phyloP scores from a whole-genome alignment of 2,797 vertebrate species.

The Mormyrops attenuatus region DNA sequence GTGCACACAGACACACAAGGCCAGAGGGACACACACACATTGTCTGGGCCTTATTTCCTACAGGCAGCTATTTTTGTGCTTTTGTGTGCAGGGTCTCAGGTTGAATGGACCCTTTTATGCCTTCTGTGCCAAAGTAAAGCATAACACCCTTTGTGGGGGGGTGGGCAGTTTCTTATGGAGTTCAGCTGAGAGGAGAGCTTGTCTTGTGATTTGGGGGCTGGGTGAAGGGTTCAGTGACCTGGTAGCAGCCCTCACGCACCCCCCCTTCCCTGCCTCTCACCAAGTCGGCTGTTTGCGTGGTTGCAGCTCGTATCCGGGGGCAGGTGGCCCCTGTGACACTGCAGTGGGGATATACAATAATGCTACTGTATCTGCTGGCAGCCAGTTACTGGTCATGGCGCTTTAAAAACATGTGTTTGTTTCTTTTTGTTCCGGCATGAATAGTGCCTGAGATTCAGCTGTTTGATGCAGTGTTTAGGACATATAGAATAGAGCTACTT shows the following conservation, averaged over 20 bases:
- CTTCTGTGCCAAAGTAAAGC: conserved; percentile 12
- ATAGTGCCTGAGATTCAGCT: neutral
- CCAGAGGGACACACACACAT: neutral
- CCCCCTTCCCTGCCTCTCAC: neutral
- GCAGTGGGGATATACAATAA: neutral
- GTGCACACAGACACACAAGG: neutral
- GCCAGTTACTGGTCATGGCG: neutral
- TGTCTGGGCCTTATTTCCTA: neutral
- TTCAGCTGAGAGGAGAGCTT: conserved; percentile 20
- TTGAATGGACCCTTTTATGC: conserved; percentile 4
- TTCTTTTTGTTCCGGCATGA: neutral
- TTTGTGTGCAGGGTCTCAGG: neutral
- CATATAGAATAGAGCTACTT: neutral
- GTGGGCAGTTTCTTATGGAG: conserved; percentile 16
- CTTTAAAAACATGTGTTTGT: neutral
- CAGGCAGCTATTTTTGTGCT: neutral
- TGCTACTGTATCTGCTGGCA: neutral
- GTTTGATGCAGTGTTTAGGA: neutral
- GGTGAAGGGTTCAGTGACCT: neutral
- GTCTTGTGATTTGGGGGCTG: conserved; percentile 16
- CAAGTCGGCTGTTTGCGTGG: neutral
- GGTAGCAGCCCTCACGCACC: neutral
- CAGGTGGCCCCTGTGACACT: neutral
- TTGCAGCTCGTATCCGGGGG: neutral
- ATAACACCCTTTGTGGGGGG: conserved; percentile 13